phyloP scores from a whole-genome alignment of 2,113 vertebrate genomes.

The Psophia crepitans region DNA sequence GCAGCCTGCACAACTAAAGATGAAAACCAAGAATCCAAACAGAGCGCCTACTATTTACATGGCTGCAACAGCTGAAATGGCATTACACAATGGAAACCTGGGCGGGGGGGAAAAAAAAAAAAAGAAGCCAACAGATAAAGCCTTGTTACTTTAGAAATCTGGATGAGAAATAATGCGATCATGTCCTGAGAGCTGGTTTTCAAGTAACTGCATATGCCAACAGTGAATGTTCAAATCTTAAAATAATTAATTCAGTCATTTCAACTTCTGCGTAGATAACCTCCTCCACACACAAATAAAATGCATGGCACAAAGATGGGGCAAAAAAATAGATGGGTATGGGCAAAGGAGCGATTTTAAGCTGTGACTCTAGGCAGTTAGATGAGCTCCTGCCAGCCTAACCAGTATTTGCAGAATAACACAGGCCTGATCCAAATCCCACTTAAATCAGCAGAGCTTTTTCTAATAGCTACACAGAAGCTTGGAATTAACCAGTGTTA shows the following conservation, averaged over 20 bases:
- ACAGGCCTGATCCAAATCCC: background rate
- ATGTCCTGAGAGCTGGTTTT: background rate
- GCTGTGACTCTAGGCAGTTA: background rate
- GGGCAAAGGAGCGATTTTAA: background rate
- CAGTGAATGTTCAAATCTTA: background rate
- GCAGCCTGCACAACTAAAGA: background rate
- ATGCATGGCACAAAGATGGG: background rate
- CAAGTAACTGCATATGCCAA: background rate
- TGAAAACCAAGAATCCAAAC: background rate
- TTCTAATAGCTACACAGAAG: background rate
- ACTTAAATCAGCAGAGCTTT: background rate
- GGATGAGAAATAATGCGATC: background rate
- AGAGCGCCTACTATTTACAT: background rate
- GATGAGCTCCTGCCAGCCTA: background rate
- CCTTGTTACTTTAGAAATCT: background rate
- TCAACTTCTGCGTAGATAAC: background rate
- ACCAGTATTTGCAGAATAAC: background rate
- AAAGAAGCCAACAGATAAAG: background rate
- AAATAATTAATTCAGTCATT: background rate
- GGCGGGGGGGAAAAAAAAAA: too few relatives aligned
- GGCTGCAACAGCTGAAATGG: background rate
- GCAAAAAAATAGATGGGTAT: background rate
- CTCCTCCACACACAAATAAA: conserved; percentile 2
- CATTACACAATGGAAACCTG: background rate
- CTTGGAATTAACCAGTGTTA: background rate